Conservation (phyloP, 1,140 invertebrate genomes). For the Rhynchophorus ferrugineus region DNA sequence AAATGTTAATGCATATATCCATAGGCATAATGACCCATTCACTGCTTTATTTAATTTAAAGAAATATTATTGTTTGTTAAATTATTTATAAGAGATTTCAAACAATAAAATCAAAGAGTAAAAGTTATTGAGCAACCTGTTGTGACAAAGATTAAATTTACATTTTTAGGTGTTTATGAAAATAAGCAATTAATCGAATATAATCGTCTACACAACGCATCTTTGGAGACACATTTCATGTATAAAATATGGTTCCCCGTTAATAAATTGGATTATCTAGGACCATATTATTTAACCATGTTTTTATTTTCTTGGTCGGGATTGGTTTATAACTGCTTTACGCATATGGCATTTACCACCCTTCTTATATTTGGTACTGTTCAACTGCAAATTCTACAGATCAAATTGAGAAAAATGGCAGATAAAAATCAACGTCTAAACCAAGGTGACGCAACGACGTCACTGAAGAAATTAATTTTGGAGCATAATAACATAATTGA, state of each 20-base stretch:
- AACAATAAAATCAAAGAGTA: too few species aligned
- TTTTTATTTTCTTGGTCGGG: neutral
- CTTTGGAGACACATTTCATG: conserved; percentile 4
- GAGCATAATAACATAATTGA: conserved; percentile 3
- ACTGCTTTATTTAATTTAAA: too few species aligned
- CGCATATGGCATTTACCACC: conserved; percentile 4
- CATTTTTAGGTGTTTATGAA: conserved; percentile 5
- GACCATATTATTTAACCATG: neutral
- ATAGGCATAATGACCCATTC: too few species aligned
- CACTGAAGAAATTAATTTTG: neutral
- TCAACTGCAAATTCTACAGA: conserved; percentile 1
- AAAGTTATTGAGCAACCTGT: too few species aligned
- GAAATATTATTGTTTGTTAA: too few species aligned
- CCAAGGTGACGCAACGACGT: neutral
- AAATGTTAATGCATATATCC: too few species aligned
- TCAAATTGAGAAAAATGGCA: conserved; percentile 5
- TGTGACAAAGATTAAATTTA: too few species aligned
- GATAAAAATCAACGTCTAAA: neutral
- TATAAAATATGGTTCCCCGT: conserved; percentile 10
- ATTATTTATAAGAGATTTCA: too few species aligned
- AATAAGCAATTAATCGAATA: conserved; percentile 11
- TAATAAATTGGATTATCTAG: conserved; percentile 11
- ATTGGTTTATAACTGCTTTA: neutral
- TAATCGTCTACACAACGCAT: neutral
- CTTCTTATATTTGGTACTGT: neutral